phyloP scores from a whole-genome alignment of 2,113 vertebrate genomes.

The Myrmophylax atrothorax region DNA sequence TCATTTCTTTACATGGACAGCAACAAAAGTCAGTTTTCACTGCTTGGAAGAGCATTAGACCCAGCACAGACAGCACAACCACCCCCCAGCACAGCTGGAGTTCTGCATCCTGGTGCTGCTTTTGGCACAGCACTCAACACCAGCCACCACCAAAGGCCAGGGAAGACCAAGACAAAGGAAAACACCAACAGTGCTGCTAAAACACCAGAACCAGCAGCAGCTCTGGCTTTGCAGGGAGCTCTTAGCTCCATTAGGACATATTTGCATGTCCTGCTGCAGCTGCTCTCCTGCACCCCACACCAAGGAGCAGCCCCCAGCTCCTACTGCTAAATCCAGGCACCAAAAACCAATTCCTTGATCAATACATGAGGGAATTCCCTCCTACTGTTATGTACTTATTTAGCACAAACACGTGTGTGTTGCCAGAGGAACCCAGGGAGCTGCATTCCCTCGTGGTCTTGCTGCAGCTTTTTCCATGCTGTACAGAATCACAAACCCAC shows the following conservation, averaged over 20 bases:
- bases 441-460: neutral
- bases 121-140: neutral
- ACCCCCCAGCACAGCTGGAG: rapidly evolving
- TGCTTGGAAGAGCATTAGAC: neutral
- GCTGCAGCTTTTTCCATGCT: neutral
- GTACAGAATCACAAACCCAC: neutral
- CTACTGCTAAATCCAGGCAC: neutral
- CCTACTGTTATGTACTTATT: neutral
- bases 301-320: neutral
- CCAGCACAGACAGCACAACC: rapidly evolving
- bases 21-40: neutral
- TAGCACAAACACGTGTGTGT: neutral
- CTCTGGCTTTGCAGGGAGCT: neutral
- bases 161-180: neutral
- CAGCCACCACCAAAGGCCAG: neutral
- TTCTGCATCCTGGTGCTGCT: neutral
- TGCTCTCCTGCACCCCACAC: neutral
- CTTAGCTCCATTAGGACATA: rapidly evolving
- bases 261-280: neutral
- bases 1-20: rapidly evolving
- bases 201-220: neutral
- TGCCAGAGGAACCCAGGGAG: neutral
- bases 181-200: neutral
- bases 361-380: neutral
- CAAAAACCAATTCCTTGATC: neutral